Percentiles rank a stretch among this genome's conserved stretches.
Conservation (phyloP, 35 echinoderm and acorn worm genomes). For the Amphiura filiformis region DNA sequence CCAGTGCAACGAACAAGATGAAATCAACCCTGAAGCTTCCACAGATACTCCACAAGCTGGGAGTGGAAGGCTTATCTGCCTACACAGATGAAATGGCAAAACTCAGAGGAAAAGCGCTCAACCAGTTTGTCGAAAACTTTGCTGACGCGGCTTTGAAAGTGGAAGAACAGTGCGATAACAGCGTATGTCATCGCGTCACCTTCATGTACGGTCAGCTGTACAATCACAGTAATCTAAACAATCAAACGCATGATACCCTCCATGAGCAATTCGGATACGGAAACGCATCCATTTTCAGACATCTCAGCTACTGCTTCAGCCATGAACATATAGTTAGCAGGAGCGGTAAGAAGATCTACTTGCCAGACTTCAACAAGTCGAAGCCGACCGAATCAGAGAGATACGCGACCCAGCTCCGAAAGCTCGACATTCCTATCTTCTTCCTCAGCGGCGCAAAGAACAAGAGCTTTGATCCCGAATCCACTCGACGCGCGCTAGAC, state of each 20-base stretch:
- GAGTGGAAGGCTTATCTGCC: slow-evolving; percentile 50
- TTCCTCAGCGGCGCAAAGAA: slow-evolving; percentile 65
- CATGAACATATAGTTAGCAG: slow-evolving; percentile 38
- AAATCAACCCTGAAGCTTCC: slow-evolving; percentile 9
- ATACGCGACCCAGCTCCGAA: slow-evolving; percentile 42
- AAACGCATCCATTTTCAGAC: slow-evolving; percentile 52
- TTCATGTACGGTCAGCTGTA: slow-evolving; percentile 52
- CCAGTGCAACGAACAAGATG: slow-evolving; percentile 31
- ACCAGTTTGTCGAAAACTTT: neutral
- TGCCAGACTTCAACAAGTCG: slow-evolving; percentile 38
- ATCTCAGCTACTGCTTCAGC: slow-evolving; percentile 40
- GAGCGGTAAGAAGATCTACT: slow-evolving; percentile 32
- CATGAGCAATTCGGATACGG: slow-evolving; percentile 50
- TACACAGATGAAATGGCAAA: slow-evolving; percentile 50
- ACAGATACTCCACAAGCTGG: slow-evolving; percentile 37
- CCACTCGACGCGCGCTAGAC: slow-evolving; percentile 43
- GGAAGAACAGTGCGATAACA: slow-evolving; percentile 58
- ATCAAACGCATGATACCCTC: slow-evolving; percentile 58
- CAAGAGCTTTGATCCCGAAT: slow-evolving; percentile 63
- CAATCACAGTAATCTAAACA: slow-evolving; percentile 64
- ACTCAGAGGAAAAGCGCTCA: slow-evolving; percentile 35
- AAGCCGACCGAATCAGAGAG: slow-evolving; percentile 27
- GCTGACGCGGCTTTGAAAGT: slow-evolving; percentile 26
- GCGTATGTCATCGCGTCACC: slow-evolving; percentile 59
- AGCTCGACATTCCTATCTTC: slow-evolving; percentile 52